Conservation (phyloP, 2,888 invertebrate species). For the Chrysomela aeneicollis region DNA sequence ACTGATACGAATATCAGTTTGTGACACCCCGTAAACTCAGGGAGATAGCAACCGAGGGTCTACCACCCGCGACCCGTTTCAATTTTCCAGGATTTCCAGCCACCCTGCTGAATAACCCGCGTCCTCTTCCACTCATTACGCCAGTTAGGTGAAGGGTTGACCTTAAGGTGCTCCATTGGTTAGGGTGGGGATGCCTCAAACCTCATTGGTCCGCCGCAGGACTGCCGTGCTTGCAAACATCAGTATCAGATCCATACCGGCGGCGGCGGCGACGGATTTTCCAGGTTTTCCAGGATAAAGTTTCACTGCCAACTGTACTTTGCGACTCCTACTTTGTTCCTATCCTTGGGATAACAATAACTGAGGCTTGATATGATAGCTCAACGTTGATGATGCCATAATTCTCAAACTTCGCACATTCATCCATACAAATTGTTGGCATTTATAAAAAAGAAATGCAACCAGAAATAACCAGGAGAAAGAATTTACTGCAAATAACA, state of each 20-base stretch:
- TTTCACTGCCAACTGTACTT: no score
- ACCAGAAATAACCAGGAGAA: no score
- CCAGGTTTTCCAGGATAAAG: background rate
- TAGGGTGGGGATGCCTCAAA: constrained; percentile 61
- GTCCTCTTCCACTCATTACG: constrained; percentile 33
- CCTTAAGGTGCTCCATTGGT: constrained; percentile 62
- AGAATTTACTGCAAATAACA: no score
- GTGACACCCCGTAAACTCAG: constrained; percentile 21
- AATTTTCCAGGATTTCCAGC: constrained; percentile 42
- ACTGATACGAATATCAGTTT: no score
- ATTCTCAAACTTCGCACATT: no score
- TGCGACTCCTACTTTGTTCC: no score
- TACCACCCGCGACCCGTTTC: constrained; percentile 48
- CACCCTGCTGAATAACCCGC: constrained; percentile 43
- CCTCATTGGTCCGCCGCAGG: constrained; percentile 62
- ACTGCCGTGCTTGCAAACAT: constrained; percentile 58
- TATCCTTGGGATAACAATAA: no score
- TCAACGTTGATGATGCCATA: no score
- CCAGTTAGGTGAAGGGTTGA: constrained; percentile 53
- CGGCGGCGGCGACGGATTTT: constrained; percentile 28
- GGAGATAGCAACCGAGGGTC: constrained; percentile 54
- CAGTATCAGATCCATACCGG: constrained; percentile 60
- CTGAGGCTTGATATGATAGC: no score
- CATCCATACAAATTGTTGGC: no score
- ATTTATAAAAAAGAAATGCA: no score